These are phyloP conservation scores for Pachypanchax playfairii DNA, from an alignment of 2,113 vertebrate genomes.

Conservation along the genomic window DNA sequence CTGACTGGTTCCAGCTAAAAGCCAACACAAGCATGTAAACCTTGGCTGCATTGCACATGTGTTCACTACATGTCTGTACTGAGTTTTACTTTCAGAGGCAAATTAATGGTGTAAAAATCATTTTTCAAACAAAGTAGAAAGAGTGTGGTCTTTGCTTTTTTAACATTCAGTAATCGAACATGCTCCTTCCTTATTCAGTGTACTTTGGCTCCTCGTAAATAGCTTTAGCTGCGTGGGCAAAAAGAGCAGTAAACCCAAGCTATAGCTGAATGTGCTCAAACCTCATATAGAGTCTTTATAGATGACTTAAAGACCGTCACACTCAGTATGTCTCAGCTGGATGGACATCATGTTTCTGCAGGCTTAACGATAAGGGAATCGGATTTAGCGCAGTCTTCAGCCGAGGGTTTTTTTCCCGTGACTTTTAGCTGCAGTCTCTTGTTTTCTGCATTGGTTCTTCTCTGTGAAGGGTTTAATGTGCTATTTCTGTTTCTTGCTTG, in stretches of 20 bases:
- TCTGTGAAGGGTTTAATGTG: constrained; percentile 40
- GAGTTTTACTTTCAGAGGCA: constrained; percentile 1
- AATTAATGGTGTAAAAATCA: constrained; percentile 4
- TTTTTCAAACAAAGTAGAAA: neutral
- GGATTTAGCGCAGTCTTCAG: constrained; percentile 60
- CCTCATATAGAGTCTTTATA: constrained; percentile 27
- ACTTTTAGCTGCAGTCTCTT: constrained; percentile 40
- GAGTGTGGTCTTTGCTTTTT: constrained; percentile 6
- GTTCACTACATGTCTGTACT: constrained; percentile 7
- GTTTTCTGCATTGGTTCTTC: constrained; percentile 44
- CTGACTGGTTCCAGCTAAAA: constrained; percentile 38
- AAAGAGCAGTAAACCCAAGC: constrained; percentile 6
- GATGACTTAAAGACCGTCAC: constrained; percentile 60
- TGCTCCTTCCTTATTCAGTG: constrained; percentile 20
- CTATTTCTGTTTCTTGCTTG: constrained; percentile 42
- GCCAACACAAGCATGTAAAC: constrained; percentile 38
- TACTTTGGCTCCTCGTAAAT: constrained; percentile 53
- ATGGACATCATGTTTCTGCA: constrained; percentile 57
- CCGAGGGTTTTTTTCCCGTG: constrained; percentile 26
- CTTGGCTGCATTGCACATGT: constrained; percentile 10
- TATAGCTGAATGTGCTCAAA: constrained; percentile 30
- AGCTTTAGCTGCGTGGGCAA: constrained; percentile 18
- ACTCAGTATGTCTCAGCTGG: constrained; percentile 44
- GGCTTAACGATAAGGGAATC: constrained; percentile 65
- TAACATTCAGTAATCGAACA: constrained; percentile 25